phyloP scores from a whole-genome alignment of 2,888 invertebrate species.

The Euphydryas editha region DNA sequence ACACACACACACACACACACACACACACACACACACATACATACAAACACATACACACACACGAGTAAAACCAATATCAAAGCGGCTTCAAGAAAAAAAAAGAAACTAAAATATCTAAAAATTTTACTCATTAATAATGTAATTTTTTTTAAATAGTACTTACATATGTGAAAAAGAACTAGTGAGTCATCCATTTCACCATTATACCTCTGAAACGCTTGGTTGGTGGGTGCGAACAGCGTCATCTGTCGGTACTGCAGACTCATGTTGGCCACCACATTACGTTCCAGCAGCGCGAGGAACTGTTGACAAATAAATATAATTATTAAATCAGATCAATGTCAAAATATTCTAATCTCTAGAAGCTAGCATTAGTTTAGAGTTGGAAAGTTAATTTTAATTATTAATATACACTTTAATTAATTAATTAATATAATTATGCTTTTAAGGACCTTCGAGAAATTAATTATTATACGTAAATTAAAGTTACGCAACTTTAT shows the following conservation, averaged over 20 bases:
- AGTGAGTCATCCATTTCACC: conserved; percentile 84
- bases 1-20: no score
- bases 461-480: no score
- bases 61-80: no score
- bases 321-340: neutral
- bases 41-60: no score
- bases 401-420: no score
- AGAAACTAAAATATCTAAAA: neutral
- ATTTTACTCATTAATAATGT: neutral
- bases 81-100: neutral
- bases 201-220: conserved; percentile 90
- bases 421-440: no score
- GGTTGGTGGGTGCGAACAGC: conserved; percentile 95
- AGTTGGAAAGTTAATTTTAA: no score
- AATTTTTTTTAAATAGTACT: conserved; percentile 67
- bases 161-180: conserved; percentile 93
- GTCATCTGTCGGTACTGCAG: conserved; percentile 90
- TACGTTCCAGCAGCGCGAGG: conserved; percentile 88
- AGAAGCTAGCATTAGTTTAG: no score
- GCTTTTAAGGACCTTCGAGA: no score
- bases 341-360: no score
- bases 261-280: conserved; percentile 88
- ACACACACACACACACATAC: no score
- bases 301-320: conserved; percentile 81
- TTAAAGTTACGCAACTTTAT: no score